These are phyloP conservation scores for Ridgeia piscesae DNA, from an alignment of 1,140 invertebrate species.

Conservation along the genomic window DNA sequence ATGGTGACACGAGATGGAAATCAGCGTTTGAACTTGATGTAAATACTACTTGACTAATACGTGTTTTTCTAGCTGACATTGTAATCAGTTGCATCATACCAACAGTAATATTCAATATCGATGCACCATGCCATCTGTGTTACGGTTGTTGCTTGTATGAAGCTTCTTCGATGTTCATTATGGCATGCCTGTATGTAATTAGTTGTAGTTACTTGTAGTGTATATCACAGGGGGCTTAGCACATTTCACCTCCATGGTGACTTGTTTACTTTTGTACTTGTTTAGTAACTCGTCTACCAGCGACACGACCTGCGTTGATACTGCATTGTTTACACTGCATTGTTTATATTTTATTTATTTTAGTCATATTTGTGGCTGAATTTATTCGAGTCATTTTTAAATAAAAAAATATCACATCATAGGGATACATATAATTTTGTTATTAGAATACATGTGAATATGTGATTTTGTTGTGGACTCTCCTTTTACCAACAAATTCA, in stretches of 20 bases:
- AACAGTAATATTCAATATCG: background rate
- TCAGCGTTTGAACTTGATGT: background rate
- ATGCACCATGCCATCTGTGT: background rate
- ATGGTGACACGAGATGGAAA: background rate
- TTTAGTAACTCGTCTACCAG: background rate
- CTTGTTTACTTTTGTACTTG: background rate
- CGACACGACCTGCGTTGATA: background rate
- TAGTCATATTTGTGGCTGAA: too few relatives aligned
- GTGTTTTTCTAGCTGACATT: background rate
- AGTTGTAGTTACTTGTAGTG: background rate
- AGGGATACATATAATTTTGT: too few relatives aligned
- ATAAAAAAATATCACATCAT: too few relatives aligned
- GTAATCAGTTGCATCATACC: background rate
- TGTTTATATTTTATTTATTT: too few relatives aligned
- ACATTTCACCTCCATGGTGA: background rate
- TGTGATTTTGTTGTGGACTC: too few relatives aligned
- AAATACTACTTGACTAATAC: background rate
- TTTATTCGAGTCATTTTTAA: too few relatives aligned
- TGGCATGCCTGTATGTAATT: background rate
- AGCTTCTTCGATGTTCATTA: background rate
- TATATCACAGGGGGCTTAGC: background rate
- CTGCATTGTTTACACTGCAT: background rate
- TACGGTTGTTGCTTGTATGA: background rate
- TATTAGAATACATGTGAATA: too few relatives aligned
- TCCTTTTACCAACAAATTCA: too few relatives aligned